Percentiles rank a stretch among this genome's conserved stretches.
Conservation (phyloP, 2,113 vertebrate species). For the Clupea harengus region DNA sequence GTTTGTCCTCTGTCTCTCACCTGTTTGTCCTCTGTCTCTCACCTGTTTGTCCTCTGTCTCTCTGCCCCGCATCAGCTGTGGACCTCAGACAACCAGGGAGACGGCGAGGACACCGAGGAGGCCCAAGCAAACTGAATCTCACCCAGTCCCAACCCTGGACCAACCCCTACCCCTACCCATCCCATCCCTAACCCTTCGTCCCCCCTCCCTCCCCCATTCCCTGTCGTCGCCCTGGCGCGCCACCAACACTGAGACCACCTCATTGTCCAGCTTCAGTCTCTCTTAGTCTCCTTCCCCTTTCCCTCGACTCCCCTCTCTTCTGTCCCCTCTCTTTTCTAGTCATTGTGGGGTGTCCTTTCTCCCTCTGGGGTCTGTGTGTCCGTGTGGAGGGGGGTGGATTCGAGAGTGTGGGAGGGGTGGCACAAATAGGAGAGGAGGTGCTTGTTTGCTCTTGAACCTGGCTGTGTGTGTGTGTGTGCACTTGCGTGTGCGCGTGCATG, state of each 20-base stretch:
- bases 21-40: too few species aligned
- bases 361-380: slow-evolving; percentile 33
- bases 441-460: slow-evolving; percentile 38
- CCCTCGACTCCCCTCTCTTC: slow-evolving; percentile 2
- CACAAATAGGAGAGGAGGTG: background rate
- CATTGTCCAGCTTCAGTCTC: slow-evolving; percentile 43
- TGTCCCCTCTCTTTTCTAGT: slow-evolving; percentile 26
- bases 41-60: too few species aligned
- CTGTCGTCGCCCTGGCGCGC: slow-evolving; percentile 43
- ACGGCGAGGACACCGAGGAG: slow-evolving; percentile 56
- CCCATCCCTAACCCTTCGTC: slow-evolving; percentile 20
- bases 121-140: slow-evolving; percentile 53
- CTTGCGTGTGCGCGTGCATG: background rate
- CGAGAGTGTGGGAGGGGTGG: background rate
- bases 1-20: too few species aligned
- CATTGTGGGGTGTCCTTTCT: slow-evolving; percentile 28
- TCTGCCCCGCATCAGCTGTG: slow-evolving; percentile 44
- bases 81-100: slow-evolving; percentile 62
- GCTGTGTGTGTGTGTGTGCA: background rate
- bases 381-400: slow-evolving; percentile 18
- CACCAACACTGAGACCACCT: slow-evolving; percentile 50
- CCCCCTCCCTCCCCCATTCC: slow-evolving; percentile 25
- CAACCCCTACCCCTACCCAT: slow-evolving; percentile 24
- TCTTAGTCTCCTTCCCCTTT: slow-evolving; percentile 37
- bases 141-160: background rate